Base-by-base conservation (phyloP, 2,113 vertebrate genomes). In the Brachypteracias leptosomus region DNA sequence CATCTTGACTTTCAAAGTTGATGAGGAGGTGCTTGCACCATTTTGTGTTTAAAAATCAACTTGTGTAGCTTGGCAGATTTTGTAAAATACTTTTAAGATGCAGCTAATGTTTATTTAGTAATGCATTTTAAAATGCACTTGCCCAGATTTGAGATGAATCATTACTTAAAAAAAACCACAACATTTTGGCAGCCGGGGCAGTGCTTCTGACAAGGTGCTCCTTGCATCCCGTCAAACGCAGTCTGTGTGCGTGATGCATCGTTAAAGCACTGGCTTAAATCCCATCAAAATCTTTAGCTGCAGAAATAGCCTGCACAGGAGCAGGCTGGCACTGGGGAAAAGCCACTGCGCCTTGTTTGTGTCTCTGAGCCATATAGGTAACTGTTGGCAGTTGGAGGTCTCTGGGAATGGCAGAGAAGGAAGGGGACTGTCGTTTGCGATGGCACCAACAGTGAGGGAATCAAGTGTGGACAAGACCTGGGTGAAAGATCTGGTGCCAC, bases 81-180 rank as follows among this genome's bases (percentile, higher is more conserved):
- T 59, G 36, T 83, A 42, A 74, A 77, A 31, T 26, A 54, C 7
- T 20, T 86, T 65, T 42, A 52, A 49, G 71, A 18, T 25, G 5
- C 18, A 26, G 82, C 58, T 76, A 20, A 11, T 76, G 71, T 88
- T 91, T 94, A 83, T 93, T 93, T 78, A 90, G 77, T 16, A 66
- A 33, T 12, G 46, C 62, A 46, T 83, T 91, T 70, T 7, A 19
- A 73, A 76, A 73, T 16, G 31, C 36, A 33, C 85, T 84, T 81
- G 44, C 14, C 46, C 29, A 19, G 51, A 63, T 75, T 42, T 72
- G 65, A 81, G 77, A 42, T 87, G 90, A 81, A 77, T 91, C 67
- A 91, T 40, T 20, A 40, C 33, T 72, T 40, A 4, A 71, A 89
- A 52, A 85, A 38, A 25, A 3, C 13, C 2, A 25, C 38, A 28